Percentiles rank a stretch among this genome's conserved stretches.
Evolutionary conservation across 2,113 vertebrate genomes (phyloP).

Genomic region (Glaucomys volans): DNA sequence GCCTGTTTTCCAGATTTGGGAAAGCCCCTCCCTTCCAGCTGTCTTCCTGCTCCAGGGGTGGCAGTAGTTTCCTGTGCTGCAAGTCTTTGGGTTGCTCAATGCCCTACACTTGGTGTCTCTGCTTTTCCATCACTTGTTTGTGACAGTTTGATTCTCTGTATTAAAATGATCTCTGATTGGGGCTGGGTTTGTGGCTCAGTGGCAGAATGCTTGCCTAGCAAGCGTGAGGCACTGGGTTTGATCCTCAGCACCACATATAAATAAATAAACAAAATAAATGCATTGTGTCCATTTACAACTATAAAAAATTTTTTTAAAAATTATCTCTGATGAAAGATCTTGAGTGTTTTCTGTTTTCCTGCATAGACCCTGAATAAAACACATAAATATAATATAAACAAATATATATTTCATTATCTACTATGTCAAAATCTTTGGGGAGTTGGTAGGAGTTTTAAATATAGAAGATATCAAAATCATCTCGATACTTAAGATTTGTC

Average conservation of each 20-base stretch:
- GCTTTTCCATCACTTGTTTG: background rate
- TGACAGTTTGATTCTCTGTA: background rate
- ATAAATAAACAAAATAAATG: too few relatives aligned
- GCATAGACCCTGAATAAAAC: background rate
- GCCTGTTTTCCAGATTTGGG: background rate
- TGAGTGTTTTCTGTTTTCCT: slow-evolving; percentile 25
- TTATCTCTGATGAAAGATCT: background rate
- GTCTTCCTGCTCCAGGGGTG: background rate
- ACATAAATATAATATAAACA: too few relatives aligned
- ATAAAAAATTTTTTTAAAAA: too few relatives aligned
- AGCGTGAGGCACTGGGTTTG: too few relatives aligned
- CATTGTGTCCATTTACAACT: too few relatives aligned
- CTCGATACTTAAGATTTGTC: slow-evolving; percentile 28
- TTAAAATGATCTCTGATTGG: background rate
- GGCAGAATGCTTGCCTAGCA: too few relatives aligned
- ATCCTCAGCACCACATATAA: too few relatives aligned
- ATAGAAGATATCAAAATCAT: background rate
- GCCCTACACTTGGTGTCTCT: background rate
- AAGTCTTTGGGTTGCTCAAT: background rate
- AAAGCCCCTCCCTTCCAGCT: background rate
- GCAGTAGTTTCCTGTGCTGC: background rate
- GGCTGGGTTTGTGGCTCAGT: too few relatives aligned
- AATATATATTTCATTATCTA: slow-evolving; percentile 22
- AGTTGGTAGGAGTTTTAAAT: background rate
- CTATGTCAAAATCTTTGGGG: slow-evolving; percentile 15